Evolutionary conservation across 2,888 invertebrate genomes (phyloP), one percentile per base, ranked within the genome.

Genomic region (Pyrochroa serraticornis): DNA sequence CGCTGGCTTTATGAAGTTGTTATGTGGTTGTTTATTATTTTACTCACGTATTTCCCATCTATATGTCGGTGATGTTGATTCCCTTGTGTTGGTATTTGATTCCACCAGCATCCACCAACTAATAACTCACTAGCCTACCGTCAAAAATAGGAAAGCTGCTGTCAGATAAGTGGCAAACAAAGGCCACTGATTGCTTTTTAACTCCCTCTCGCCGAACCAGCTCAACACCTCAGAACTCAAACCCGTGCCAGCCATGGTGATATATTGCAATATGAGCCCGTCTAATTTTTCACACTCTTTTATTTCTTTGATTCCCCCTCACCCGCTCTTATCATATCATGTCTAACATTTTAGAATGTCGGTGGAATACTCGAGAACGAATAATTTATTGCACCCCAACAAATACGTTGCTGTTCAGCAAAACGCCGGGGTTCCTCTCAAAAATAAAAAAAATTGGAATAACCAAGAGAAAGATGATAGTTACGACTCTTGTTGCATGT

Each of bases 131-230:
- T 45, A 42, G 45, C 45, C 30, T 41, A 39, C 44, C 45, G 51
- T 44, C 48, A 49, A 60, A 53, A 56, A 61, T 46, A 56, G 56
- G 53, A 61, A 56, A 58, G 51, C 57, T 53, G 47, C 59, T 58
- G 58, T 57, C 60, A 61, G 63, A 63, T 63, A 65, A 65, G 63
- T 62, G 62, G 62, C 63, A 62, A 65, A 63, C 61, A 65, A 65
- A 63, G 55, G 62, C 53, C 53, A 39, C 54, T 60, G 64, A 64
- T 64, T 64, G 61, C 63, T 60, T 65, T 65, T 62, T 63, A 63
- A 63, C 65, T 43, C 57, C 59, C 56, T 54, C 50, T 56, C 43
- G 22, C 22, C 22, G 22, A 22, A 22, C 3, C 22, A 22, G 22
- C 22, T 22, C 22, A 22, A 22, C 42, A 37, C 46, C 50, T 54